These are phyloP conservation scores for Chelon labrosus DNA, from an alignment of 2,797 vertebrate genomes.

Conservation along the genomic window DNA sequence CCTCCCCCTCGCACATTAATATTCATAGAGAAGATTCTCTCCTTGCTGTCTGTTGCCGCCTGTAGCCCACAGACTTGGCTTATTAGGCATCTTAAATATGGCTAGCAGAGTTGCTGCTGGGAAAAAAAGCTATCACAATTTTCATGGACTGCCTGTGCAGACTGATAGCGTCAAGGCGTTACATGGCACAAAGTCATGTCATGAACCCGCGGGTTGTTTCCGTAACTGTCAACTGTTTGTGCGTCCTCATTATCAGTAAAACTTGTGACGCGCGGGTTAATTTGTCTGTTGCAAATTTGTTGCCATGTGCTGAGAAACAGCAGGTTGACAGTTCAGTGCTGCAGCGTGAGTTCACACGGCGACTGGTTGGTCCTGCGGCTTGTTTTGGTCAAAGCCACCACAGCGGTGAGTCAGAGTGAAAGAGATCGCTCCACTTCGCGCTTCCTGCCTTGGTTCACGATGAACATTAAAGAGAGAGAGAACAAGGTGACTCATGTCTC, in stretches of 20 bases:
- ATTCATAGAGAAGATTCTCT: conserved; percentile 81
- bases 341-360: conserved; percentile 16
- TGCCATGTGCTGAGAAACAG: neutral
- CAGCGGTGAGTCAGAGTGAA: conserved; percentile 62
- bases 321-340: conserved; percentile 20
- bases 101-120: conserved; percentile 55
- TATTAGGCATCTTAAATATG: conserved; percentile 70
- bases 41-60: conserved; percentile 72
- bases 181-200: neutral
- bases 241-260: neutral
- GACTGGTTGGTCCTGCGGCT: conserved; percentile 46
- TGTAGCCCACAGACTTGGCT: conserved; percentile 68
- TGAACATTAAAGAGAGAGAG: conserved; percentile 27
- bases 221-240: conserved; percentile 3
- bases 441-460: conserved; percentile 48
- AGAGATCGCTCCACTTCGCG: conserved; percentile 52
- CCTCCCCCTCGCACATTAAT: conserved; percentile 77
- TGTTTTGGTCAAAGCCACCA: conserved; percentile 59
- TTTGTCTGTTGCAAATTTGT: conserved; percentile 1
- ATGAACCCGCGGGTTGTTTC: conserved; percentile 13
- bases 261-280: neutral
- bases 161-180: conserved; percentile 17
- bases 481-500: conserved; percentile 65
- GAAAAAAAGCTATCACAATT: conserved; percentile 51
- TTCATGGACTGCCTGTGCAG: conserved; percentile 30